Conservation (phyloP, 2,113 vertebrate genomes). For the Pycnonotus jocosus region DNA sequence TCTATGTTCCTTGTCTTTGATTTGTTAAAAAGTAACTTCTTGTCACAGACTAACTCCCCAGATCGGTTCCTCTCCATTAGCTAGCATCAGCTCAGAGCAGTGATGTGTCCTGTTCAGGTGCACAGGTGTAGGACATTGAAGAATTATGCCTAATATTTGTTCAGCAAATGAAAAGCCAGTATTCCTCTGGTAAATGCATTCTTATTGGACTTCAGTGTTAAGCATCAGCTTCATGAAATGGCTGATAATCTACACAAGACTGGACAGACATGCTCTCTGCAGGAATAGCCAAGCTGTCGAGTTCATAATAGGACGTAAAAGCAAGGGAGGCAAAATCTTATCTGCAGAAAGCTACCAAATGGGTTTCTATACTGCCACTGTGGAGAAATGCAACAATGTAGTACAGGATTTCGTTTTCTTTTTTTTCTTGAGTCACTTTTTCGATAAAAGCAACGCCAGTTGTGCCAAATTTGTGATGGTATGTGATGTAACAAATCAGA, state of each 20-base stretch:
- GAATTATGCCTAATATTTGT: neutral
- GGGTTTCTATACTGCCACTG: neutral
- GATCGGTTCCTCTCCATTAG: neutral
- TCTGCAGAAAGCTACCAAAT: neutral
- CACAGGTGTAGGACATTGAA: neutral
- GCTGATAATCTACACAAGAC: neutral
- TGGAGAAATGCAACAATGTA: neutral
- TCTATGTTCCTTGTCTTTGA: neutral
- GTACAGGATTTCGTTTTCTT: neutral
- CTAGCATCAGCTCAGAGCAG: neutral
- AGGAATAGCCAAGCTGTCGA: neutral
- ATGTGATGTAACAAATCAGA: conserved; percentile 39
- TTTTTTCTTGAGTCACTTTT: neutral
- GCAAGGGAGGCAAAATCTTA: neutral
- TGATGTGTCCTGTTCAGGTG: neutral
- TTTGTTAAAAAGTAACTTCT: neutral
- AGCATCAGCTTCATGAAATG: neutral
- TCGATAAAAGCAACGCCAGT: neutral
- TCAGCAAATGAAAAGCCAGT: neutral
- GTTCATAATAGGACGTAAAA: neutral
- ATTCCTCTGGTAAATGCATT: neutral
- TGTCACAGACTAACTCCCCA: neutral
- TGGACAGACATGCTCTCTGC: neutral
- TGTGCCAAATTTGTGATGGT: conserved; percentile 35
- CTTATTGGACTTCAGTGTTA: neutral